These are phyloP conservation scores for Archegozetes longisetosus DNA, from an alignment of 1,140 invertebrate genomes.

Conservation along the genomic window DNA sequence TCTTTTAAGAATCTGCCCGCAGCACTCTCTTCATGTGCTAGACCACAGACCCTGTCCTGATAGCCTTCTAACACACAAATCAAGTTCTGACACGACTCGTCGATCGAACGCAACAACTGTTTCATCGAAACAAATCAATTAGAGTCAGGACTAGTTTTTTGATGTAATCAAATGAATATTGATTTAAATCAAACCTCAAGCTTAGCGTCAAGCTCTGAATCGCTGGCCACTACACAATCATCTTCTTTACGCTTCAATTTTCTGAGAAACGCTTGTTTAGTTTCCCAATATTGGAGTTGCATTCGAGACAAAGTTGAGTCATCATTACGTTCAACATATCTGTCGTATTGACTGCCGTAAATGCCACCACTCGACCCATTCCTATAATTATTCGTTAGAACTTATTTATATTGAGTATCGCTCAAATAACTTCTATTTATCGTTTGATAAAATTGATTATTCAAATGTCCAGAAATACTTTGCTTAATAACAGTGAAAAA, in stretches of 20 bases:
- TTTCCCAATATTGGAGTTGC: constrained; percentile 96
- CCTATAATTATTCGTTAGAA: neutral
- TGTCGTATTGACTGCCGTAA: constrained; percentile 27
- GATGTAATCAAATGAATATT: neutral
- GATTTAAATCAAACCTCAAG: constrained; percentile 42
- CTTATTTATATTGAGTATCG: neutral
- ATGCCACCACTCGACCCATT: constrained; percentile 14
- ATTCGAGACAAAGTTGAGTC: constrained; percentile 52
- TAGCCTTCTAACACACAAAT: constrained; percentile 83
- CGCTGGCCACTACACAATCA: constrained; percentile 85
- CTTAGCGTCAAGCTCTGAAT: constrained; percentile 92
- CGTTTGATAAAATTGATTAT: too few relatives aligned
- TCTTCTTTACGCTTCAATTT: constrained; percentile 97
- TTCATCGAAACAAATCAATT: too few relatives aligned
- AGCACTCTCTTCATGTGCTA: constrained; percentile 88
- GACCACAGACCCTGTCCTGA: constrained; percentile 71
- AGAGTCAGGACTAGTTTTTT: too few relatives aligned
- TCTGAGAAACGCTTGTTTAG: constrained; percentile 81
- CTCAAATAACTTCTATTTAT: too few relatives aligned
- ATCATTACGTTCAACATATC: constrained; percentile 32
- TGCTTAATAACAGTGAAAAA: too few relatives aligned
- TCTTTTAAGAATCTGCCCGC: constrained; percentile 89
- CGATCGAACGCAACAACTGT: constrained; percentile 76
- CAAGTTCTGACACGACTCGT: constrained; percentile 72
- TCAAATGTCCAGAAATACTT: too few relatives aligned